phyloP scores from a whole-genome alignment of 1,140 invertebrate genomes.

The Asbolus verrucosus region DNA sequence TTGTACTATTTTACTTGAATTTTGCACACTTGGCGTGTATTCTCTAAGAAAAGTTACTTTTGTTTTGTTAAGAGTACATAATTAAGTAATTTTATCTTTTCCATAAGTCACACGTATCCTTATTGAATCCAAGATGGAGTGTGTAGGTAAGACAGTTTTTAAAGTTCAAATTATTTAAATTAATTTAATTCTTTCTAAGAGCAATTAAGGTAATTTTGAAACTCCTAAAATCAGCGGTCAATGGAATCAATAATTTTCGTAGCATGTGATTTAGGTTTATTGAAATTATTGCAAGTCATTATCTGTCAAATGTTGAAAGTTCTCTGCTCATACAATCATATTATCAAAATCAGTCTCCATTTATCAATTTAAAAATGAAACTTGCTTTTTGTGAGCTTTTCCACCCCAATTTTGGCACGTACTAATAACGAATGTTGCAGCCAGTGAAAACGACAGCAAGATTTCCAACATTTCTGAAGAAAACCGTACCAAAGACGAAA shows the following conservation, averaged over 20 bases:
- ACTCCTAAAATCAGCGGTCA: background rate
- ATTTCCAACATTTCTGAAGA: slow-evolving; percentile 56
- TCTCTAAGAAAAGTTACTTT: too few relatives aligned
- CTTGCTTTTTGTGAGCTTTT: slow-evolving; percentile 14
- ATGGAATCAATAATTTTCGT: background rate
- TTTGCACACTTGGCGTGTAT: too few relatives aligned
- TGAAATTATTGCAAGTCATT: slow-evolving; percentile 46
- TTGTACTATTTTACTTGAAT: too few relatives aligned
- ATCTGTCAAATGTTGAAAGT: slow-evolving; percentile 33
- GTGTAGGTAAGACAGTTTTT: slow-evolving; percentile 48
- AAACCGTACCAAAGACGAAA: slow-evolving; percentile 57
- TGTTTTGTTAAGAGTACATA: background rate
- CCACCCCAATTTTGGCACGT: too few relatives aligned
- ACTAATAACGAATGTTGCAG: slow-evolving; percentile 44
- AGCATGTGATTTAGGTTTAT: slow-evolving; percentile 13
- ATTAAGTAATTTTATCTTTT: background rate
- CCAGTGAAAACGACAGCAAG: slow-evolving; percentile 60
- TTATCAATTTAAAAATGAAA: slow-evolving; percentile 27
- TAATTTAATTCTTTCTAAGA: background rate
- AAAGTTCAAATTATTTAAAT: slow-evolving; percentile 16
- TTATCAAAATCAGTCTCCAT: slow-evolving; percentile 29
- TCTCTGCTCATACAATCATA: slow-evolving; percentile 31
- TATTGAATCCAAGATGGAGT: slow-evolving; percentile 51
- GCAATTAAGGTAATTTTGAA: slow-evolving; percentile 21
- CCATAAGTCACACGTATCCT: slow-evolving; percentile 10